Evolutionary conservation across 2,888 invertebrate genomes (phyloP), one percentile per base, ranked within the genome.

Genomic region (Spodoptera picta): DNA sequence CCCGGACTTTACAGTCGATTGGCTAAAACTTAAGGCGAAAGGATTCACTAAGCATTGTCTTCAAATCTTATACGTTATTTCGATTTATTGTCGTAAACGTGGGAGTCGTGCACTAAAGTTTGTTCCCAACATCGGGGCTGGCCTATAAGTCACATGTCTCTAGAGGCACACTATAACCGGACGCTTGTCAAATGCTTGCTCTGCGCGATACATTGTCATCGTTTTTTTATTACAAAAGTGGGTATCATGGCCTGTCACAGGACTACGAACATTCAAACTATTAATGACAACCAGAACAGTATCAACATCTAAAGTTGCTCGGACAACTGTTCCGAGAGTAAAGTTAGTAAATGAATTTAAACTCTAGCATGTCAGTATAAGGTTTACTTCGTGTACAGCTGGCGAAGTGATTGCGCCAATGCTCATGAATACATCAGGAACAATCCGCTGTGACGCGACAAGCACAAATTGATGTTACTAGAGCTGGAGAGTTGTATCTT

Each of bases 401-500:
- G 14, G 49, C 52, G 61, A 57, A 63, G 57, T 67, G 73, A 71
- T 65, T 57, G 60, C 47, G 56, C 61, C 73, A 72, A 66, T 75
- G 72, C 65, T 83, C 80, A 79, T 83, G 84, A 83, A 84, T 84
- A 82, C 61, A 81, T 79, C 78, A 81, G 75, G 61, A 60, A 75
- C 77, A 75, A 77, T 60, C 62, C 43, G 44, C 31, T 31, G 24
- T 74, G 77, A 79, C 77, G 79, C 77, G 77, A 73, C 27, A 43
- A 48, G 50, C 24, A 61, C 62, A 51, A 60, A 60, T 58, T 60
- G 49, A 72, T 63, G 65, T 54, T 61, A 48, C 62, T 46, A 55
- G 23, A 11, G 11, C 36, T 7, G 44, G 12, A 27, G 14, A 48
- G 46, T 58, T 58, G 42, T 27, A 23, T 24, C 44, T 1, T 31